Base-by-base conservation (phyloP, 2,888 invertebrate genomes). In the Philopedon plagiatum region DNA sequence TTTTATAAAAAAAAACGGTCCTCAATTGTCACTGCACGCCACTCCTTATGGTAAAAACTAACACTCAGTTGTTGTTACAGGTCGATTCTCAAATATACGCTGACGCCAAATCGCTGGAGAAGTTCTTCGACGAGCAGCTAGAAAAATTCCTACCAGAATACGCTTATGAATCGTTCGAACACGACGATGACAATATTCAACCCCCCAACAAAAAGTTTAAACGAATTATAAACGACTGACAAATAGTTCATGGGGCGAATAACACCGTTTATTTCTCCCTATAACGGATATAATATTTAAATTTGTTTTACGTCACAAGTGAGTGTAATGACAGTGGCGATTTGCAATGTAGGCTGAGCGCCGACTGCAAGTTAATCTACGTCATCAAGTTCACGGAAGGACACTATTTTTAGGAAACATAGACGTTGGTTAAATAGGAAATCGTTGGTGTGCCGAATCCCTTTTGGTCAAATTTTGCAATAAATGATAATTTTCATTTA, bases 61-160 rank as follows among this genome's bases (percentile, higher is more conserved):
- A 23, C 46, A n/a, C n/a, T 39, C 8, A 8, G 8, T 49, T 29
- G n/a, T 56, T 32, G 23, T 78, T 79, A 74, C 84, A 94, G 94
- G 89, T 90, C 80, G 93, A 94, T 77, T 91, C 93, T 13, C 91
- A 91, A 83, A 90, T 94, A 46, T 93, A 91, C 86, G 90, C 90
- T 80, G 93, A 94, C 86, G 95, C 94, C 46, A 91, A 92, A 84
- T 91, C 91, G 74, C 88, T 96, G 80, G 95, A 96, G 84, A 93
- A 93, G 85, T 94, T 95, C 87, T 94, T 95, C 84, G 94, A 94
- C 81, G 91, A 93, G 81, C 91, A 94, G 82, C 87, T 95, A 76
- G 83, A 90, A 61, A 94, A 95, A 85, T 94, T 94, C 92, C 87
- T 95, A 79, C 95, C 95, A 1, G 91, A 91, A 82, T 92, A 90